These are phyloP conservation scores for Phenganax subtilis DNA, from an alignment of 92 coral and sea anemone species.

Conservation along the genomic window DNA sequence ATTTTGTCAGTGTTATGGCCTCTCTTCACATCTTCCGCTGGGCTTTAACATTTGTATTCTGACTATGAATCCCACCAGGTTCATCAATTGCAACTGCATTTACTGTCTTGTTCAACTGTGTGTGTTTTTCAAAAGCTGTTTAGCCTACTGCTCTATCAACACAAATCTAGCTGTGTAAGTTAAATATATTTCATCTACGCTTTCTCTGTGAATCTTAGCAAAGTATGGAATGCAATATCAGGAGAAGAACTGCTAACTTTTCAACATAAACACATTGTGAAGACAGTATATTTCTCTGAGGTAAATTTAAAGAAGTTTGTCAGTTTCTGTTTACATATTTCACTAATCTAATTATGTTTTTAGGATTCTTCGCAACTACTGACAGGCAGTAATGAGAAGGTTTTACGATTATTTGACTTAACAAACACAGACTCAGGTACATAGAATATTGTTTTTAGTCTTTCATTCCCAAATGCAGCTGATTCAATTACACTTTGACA, in stretches of 20 bases:
- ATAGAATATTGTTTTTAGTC: not conserved
- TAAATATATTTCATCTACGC: not conserved
- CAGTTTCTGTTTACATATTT: too few relatives aligned
- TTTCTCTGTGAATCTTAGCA: conserved; percentile 41
- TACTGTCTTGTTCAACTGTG: too few relatives aligned
- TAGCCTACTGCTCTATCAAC: not conserved
- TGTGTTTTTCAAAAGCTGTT: too few relatives aligned
- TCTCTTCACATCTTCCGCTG: too few relatives aligned
- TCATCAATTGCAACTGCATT: too few relatives aligned
- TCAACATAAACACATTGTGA: conserved; percentile 95
- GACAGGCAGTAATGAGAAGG: conserved; percentile 91
- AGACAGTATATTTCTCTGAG: conserved; percentile 91
- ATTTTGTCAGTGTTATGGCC: too few relatives aligned
- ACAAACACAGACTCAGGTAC: conserved; percentile 71
- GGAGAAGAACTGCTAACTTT: conserved; percentile 79
- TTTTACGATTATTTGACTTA: conserved; percentile 75
- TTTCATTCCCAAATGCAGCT: too few relatives aligned
- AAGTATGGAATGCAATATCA: conserved; percentile 88
- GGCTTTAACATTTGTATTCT: too few relatives aligned
- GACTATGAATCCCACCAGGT: too few relatives aligned
- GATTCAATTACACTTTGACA: too few relatives aligned
- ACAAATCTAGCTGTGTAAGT: not conserved
- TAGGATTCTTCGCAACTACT: conserved; percentile 76
- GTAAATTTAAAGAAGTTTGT: conserved; percentile 48
- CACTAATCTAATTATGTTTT: conserved; percentile 7